Evolutionary conservation across 2,888 invertebrate genomes (phyloP), one percentile per base, ranked within the genome.

Genomic region (Cybosia mesomella): DNA sequence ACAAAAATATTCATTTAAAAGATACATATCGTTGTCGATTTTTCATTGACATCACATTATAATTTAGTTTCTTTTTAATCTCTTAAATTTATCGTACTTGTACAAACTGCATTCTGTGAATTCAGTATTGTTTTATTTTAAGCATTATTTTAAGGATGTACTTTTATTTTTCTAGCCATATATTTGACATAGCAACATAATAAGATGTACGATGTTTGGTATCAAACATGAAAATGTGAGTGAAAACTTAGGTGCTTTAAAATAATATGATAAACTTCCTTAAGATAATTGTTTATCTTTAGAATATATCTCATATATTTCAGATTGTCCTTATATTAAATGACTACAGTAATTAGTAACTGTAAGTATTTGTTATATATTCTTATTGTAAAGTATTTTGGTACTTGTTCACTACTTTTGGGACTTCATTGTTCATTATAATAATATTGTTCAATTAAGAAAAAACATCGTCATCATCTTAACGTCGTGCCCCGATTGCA

Each of bases 41-140:
- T 55, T 28, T 5, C 13, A 1, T 55, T 22, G 1, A 55, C 55
- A 55, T 55, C 55, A 55, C 55, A 28, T 22, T 55, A 8, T 24
- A 24, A 24, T 24, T 55, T 55, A n/a, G 11, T n/a, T 54, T 21
- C 9, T 54, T 24, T 21, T 13, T 22, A 11, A 22, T 22, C 22
- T 54, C 22, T 22, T 11, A 39, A 10, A 39, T n/a, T n/a, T n/a
- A 54, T 54, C 21, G 0, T 36, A 58, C 49, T 58, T 64, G 63
- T 61, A 59, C 53, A 62, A 73, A 72, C 80, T 83, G 83, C 82
- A 81, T 81, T 83, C 76, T 81, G 77, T 83, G 78, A 81, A 83
- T 79, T 73, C 83, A 83, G 82, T 82, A 76, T 83, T 83, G 79
- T 73, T 77, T 79, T 68, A 62, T 77, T 73, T 76, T 77, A 67